Conservation (phyloP, 2,113 vertebrate species). For the Ochotona curzoniae region DNA sequence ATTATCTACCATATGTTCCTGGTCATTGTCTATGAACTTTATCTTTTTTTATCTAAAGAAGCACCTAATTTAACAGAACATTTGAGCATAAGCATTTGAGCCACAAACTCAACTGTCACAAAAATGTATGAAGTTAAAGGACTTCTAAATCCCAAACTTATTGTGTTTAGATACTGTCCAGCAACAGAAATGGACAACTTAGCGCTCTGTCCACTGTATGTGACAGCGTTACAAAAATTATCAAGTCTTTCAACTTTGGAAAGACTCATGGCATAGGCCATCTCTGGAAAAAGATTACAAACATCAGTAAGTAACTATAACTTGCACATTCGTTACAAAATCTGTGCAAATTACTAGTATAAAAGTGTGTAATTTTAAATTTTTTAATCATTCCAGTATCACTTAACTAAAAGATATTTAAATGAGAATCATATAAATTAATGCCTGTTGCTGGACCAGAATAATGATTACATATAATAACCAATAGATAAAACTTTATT, state of each 20-base stretch:
- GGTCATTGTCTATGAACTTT: not conserved
- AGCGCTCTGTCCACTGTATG: not conserved
- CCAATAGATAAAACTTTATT: slow-evolving; percentile 12
- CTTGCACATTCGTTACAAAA: slow-evolving; percentile 53
- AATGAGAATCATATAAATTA: not conserved
- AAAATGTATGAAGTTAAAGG: slow-evolving; percentile 52
- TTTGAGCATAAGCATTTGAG: slow-evolving; percentile 50
- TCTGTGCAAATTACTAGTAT: slow-evolving; percentile 11
- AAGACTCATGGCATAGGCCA: not conserved
- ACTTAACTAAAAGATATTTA: not conserved
- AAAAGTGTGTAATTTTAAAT: not conserved
- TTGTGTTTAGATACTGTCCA: slow-evolving; percentile 60
- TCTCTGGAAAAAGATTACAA: slow-evolving; percentile 42
- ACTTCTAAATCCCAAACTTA: slow-evolving; percentile 12
- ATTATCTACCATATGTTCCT: slow-evolving; percentile 31
- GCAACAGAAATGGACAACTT: slow-evolving; percentile 27
- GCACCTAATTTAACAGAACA: not conserved
- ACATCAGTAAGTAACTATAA: slow-evolving; percentile 27
- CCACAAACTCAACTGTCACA: slow-evolving; percentile 51
- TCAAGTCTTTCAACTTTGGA: slow-evolving; percentile 26
- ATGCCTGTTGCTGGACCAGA: slow-evolving; percentile 5
- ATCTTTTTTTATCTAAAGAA: slow-evolving; percentile 55
- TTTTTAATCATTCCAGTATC: not conserved
- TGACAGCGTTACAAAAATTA: not conserved
- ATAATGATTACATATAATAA: slow-evolving; percentile 53